Percentiles rank a stretch among this genome's conserved stretches.
Evolutionary conservation across 2,888 invertebrate genomes (phyloP).

Genomic region (Hemithea aestivaria): DNA sequence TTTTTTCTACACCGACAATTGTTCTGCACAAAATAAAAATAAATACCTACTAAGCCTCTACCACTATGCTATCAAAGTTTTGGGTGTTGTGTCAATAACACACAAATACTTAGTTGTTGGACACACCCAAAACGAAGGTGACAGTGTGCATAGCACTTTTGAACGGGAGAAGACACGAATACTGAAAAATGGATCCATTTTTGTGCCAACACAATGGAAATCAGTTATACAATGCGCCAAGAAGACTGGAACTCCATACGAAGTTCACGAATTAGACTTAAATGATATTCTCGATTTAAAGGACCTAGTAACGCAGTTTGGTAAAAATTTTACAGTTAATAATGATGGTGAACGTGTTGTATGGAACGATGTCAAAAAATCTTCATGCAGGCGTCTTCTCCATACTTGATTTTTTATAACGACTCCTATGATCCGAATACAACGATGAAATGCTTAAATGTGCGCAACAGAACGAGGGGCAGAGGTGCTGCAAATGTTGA

Average conservation of each 20-base stretch:
- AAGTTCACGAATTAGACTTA: slow-evolving; percentile 9
- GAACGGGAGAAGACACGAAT: slow-evolving; percentile 20
- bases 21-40: slow-evolving; percentile 19
- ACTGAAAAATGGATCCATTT: slow-evolving; percentile 29
- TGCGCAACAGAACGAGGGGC: slow-evolving; percentile 4
- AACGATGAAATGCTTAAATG: slow-evolving; percentile 1
- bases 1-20: slow-evolving; percentile 18
- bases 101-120: slow-evolving; percentile 16
- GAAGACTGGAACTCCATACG: slow-evolving; percentile 11
- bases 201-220: slow-evolving; percentile 29
- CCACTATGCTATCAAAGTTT: slow-evolving; percentile 14
- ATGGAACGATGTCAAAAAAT: slow-evolving; percentile 10
- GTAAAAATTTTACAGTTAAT: slow-evolving; percentile 3
- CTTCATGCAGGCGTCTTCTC: slow-evolving; percentile 5
- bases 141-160: slow-evolving; percentile 1
- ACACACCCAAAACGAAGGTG: slow-evolving; percentile 10
- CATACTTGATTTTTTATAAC: neutral
- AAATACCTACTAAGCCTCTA: slow-evolving; percentile 16
- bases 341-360: slow-evolving; percentile 6
- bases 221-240: slow-evolving; percentile 25
- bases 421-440: slow-evolving; percentile 2
- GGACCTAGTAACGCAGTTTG: slow-evolving; percentile 10
- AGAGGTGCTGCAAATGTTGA: slow-evolving; percentile 2
- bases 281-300: slow-evolving; percentile 7
- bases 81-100: slow-evolving; percentile 17